Evolutionary conservation across 2,888 invertebrate species (phyloP).

Genomic region (Vesta saturnalis): DNA sequence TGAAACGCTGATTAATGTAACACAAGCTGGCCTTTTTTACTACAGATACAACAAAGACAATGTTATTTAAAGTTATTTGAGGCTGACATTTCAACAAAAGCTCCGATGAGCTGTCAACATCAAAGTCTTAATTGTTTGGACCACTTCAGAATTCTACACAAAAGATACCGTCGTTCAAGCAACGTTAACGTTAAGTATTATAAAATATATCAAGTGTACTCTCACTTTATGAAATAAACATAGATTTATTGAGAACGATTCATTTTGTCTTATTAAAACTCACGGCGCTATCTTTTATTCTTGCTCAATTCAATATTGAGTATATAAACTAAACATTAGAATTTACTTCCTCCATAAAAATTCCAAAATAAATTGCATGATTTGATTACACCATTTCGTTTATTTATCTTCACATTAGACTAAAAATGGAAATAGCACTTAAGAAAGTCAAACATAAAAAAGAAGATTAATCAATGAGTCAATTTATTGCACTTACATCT

Average conservation of each 20-base stretch:
- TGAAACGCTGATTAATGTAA: constrained; percentile 47
- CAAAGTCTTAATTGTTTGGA: constrained; percentile 53
- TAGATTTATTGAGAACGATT: not conserved
- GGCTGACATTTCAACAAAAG: constrained; percentile 50
- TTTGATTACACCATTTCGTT: too few species aligned
- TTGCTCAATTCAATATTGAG: too few species aligned
- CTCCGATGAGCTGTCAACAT: constrained; percentile 52
- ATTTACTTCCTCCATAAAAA: too few species aligned
- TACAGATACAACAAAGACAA: constrained; percentile 50
- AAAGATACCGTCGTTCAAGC: constrained; percentile 41
- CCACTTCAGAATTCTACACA: constrained; percentile 47
- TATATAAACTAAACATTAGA: too few species aligned
- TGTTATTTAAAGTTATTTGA: constrained; percentile 51
- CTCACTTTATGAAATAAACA: constrained; percentile 22
- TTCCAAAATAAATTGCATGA: too few species aligned
- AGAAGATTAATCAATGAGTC: too few species aligned
- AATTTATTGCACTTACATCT: too few species aligned
- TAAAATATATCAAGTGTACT: constrained; percentile 29
- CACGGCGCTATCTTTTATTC: too few species aligned
- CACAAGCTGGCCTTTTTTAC: constrained; percentile 40
- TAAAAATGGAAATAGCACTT: too few species aligned
- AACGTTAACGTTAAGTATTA: constrained; percentile 38
- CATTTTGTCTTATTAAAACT: not conserved
- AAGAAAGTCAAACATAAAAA: too few species aligned
- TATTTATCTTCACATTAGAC: too few species aligned